Evolutionary conservation across 2,113 vertebrate species (phyloP).

Genomic region (Chlorocebus sabaeus): DNA sequence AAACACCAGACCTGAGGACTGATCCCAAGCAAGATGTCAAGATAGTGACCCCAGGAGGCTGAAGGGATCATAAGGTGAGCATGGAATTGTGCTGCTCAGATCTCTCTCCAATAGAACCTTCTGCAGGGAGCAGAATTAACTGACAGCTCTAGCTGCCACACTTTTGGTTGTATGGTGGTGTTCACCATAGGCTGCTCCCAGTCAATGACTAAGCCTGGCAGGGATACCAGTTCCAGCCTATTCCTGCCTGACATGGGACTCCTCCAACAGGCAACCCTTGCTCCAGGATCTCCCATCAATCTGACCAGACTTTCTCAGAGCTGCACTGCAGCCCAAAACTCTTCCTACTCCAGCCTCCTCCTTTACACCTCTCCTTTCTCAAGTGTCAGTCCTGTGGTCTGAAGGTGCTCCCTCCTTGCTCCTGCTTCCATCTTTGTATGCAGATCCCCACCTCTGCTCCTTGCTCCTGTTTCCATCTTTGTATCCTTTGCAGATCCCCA

Average conservation of each 20-base stretch:
- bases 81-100: neutral
- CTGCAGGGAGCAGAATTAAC: neutral
- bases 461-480: neutral
- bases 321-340: neutral
- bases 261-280: slow-evolving; percentile 1
- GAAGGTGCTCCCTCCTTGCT: neutral
- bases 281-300: neutral
- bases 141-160: neutral
- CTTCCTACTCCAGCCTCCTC: neutral
- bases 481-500: neutral
- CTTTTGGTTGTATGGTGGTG: neutral
- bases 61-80: neutral
- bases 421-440: neutral
- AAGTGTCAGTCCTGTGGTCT: neutral
- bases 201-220: neutral
- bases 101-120: neutral
- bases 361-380: neutral
- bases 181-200: neutral
- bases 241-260: neutral
- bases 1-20: neutral
- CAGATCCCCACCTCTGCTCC: neutral
- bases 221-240: neutral
- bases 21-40: neutral
- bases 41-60: neutral
- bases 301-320: slow-evolving; percentile 24